A percentile compares a stretch with the other conserved stretches of the same genome.
phyloP scores from a whole-genome alignment of 2,888 invertebrate species.

The Myopa testacea region DNA sequence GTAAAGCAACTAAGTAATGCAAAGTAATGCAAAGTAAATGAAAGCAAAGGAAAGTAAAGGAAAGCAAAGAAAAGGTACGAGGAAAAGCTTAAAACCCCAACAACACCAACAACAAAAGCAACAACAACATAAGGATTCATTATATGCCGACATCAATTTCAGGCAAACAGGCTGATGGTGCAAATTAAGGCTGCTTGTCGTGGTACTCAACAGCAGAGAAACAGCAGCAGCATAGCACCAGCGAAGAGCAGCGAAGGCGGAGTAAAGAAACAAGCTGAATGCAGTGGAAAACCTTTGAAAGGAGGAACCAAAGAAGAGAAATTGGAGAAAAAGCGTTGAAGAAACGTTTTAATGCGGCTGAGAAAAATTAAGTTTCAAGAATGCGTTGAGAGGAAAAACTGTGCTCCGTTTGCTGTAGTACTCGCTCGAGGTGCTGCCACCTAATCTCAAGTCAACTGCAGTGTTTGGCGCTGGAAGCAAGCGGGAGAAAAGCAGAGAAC shows the following conservation, averaged over 20 bases:
- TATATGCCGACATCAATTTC: slow-evolving; percentile 30
- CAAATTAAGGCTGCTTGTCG: slow-evolving; percentile 24
- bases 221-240: no score
- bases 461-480: no score
- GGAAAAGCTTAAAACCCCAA: neutral
- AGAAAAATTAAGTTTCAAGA: slow-evolving; percentile 7
- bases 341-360: slow-evolving; percentile 15
- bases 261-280: neutral
- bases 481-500: no score
- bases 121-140: slow-evolving; percentile 27
- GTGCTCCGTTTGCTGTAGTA: neutral
- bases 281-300: no score
- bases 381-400: neutral
- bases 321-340: slow-evolving; percentile 15
- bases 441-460: neutral
- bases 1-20: neutral
- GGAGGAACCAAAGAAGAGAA: neutral
- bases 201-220: neutral
- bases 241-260: neutral
- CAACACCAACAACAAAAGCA: slow-evolving; percentile 15
- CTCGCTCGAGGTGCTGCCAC: neutral
- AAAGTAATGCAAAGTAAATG: neutral
- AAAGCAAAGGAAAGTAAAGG: neutral
- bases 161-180: slow-evolving; percentile 30
- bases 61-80: neutral